Percentiles rank a stretch among this genome's conserved stretches.
Conservation (phyloP, 2,888 invertebrate species). For the Tineola bisselliella region DNA sequence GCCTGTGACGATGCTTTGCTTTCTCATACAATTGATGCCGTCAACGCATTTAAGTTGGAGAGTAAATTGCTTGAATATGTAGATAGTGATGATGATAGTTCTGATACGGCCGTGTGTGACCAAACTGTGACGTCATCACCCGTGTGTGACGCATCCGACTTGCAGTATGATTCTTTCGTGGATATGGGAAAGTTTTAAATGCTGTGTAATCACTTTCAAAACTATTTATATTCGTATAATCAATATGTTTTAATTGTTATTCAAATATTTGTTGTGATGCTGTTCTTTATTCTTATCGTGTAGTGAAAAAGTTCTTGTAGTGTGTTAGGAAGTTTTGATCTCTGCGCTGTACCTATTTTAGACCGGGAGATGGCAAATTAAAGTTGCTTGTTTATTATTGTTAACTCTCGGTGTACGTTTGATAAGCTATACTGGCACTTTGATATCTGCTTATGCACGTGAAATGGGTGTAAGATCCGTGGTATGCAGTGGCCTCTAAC, state of each 20-base stretch:
- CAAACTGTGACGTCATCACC: conserved; percentile 26
- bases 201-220: neutral
- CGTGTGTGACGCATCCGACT: conserved; percentile 44
- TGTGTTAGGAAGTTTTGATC: neutral
- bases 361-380: neutral
- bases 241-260: conserved; percentile 18
- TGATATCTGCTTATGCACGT: neutral
- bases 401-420: neutral
- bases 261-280: neutral
- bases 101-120: conserved; percentile 51
- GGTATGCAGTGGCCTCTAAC: neutral
- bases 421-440: conserved; percentile 28
- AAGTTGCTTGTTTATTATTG: conserved; percentile 28
- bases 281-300: neutral
- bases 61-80: conserved; percentile 43
- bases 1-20: conserved; percentile 50
- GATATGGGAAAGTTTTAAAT: conserved; percentile 62
- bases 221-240: conserved; percentile 14
- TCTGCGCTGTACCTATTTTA: conserved; percentile 31
- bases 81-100: conserved; percentile 47
- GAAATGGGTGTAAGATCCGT: neutral
- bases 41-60: conserved; percentile 18
- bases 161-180: conserved; percentile 62
- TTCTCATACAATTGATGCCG: conserved; percentile 43
- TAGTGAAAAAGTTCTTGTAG: neutral